A percentile compares a stretch with the other conserved stretches of the same genome.
Conservation (phyloP, 2,113 vertebrate genomes). For the Prolemur simus region DNA sequence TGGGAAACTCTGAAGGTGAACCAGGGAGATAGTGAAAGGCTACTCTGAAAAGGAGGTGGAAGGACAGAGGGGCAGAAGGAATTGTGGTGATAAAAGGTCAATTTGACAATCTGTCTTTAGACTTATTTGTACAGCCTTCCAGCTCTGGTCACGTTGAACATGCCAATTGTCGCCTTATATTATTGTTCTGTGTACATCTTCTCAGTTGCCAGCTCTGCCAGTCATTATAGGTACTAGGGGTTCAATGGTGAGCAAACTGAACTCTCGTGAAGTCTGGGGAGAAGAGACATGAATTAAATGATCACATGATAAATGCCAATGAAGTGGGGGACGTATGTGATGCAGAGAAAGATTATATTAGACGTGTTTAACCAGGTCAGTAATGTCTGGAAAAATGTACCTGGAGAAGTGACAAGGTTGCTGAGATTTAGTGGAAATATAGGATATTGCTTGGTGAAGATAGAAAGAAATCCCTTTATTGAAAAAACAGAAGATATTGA, state of each 20-base stretch:
- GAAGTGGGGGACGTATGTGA: background rate
- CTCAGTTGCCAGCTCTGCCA: background rate
- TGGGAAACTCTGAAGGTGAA: constrained; percentile 8
- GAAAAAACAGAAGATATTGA: background rate
- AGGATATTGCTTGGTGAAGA: background rate
- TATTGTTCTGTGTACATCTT: background rate
- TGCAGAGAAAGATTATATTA: background rate
- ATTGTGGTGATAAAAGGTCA: background rate
- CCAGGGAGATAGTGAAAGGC: background rate
- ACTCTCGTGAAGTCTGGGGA: background rate
- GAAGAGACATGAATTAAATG: background rate
- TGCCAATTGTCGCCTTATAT: background rate
- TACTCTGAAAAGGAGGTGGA: background rate
- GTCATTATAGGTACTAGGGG: background rate
- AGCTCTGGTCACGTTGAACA: background rate
- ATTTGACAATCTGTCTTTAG: background rate
- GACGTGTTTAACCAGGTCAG: background rate
- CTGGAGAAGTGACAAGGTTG: background rate
- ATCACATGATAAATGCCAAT: background rate
- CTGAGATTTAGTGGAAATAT: background rate
- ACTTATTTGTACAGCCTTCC: background rate
- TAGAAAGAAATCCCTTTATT: background rate
- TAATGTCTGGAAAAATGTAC: background rate
- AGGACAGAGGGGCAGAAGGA: background rate
- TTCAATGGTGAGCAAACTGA: background rate